These are phyloP conservation scores for Drosophila nigricruria DNA, from an alignment of 2,888 invertebrate genomes.

Conservation along the genomic window DNA sequence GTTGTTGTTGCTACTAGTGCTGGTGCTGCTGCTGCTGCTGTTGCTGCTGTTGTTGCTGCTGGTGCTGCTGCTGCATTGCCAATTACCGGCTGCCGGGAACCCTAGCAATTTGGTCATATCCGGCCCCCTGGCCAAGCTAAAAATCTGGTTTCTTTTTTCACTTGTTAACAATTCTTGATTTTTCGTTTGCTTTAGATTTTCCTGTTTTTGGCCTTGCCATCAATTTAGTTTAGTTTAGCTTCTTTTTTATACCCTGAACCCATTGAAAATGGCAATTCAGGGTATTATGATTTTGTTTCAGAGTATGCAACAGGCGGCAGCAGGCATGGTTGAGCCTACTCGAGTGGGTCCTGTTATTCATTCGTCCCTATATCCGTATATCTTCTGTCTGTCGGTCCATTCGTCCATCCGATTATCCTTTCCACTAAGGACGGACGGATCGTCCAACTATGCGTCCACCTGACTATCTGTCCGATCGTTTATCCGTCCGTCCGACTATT, in stretches of 20 bases:
- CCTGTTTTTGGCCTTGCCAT: conserved; percentile 61
- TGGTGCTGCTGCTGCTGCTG: conserved; percentile 29
- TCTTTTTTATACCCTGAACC: neutral
- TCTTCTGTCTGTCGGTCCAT: too few relatives aligned
- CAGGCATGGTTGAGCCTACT: too few relatives aligned
- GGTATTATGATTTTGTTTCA: neutral
- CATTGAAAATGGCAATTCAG: neutral
- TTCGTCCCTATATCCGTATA: neutral
- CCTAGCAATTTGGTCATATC: conserved; percentile 84
- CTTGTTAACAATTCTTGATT: conserved; percentile 69
- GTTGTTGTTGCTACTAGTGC: conserved; percentile 43
- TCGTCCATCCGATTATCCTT: neutral
- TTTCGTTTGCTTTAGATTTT: conserved; percentile 66
- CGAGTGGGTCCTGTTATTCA: accelerated
- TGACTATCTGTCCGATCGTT: too few relatives aligned
- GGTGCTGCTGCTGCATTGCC: conserved; percentile 63
- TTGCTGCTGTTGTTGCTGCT: conserved; percentile 32
- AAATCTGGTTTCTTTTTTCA: conserved; percentile 73
- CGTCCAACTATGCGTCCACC: neutral
- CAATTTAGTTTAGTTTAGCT: conserved; percentile 46
- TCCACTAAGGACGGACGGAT: too few relatives aligned
- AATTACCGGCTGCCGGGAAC: conserved; percentile 82
- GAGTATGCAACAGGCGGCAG: neutral
- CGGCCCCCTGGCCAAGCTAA: conserved; percentile 78
- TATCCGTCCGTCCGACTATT: too few relatives aligned